phyloP scores from a whole-genome alignment of 2,113 vertebrate genomes.

The Otis tarda region DNA sequence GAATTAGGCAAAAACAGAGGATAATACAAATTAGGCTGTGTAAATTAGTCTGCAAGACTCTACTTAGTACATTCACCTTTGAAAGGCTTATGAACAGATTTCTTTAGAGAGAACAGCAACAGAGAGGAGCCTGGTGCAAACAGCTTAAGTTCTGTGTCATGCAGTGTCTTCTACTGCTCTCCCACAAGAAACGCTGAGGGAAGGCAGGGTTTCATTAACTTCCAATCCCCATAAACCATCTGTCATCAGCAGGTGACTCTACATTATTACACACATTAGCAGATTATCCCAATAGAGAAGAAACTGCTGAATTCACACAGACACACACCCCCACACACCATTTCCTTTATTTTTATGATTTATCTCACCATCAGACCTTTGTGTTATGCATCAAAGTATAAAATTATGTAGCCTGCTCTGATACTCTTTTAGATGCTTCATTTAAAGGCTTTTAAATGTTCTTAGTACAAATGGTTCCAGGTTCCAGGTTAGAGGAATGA shows the following conservation, averaged over 20 bases:
- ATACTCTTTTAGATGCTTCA: not conserved
- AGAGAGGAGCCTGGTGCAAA: constrained; percentile 1
- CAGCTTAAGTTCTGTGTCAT: not conserved
- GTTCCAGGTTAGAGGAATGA: not conserved
- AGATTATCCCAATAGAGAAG: constrained; percentile 24
- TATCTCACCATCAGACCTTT: constrained; percentile 1
- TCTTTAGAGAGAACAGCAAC: not conserved
- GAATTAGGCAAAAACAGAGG: constrained; percentile 39
- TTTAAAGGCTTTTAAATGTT: not conserved
- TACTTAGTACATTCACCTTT: not conserved
- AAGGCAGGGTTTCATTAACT: constrained; percentile 18
- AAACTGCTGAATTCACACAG: constrained; percentile 17
- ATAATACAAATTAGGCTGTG: constrained; percentile 49
- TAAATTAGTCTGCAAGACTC: constrained; percentile 32
- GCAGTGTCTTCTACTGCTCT: not conserved
- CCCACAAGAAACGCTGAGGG: constrained; percentile 24
- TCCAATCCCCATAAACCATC: not conserved
- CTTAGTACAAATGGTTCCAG: not conserved
- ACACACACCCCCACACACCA: not conserved
- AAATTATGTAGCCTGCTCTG: not conserved
- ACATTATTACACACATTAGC: not conserved
- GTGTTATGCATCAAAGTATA: not conserved
- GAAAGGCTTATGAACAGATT: constrained; percentile 13
- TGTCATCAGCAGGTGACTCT: constrained; percentile 1
- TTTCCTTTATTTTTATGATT: not conserved